phyloP scores from a whole-genome alignment of 2,888 invertebrate species.

The Crocallis elinguaria region DNA sequence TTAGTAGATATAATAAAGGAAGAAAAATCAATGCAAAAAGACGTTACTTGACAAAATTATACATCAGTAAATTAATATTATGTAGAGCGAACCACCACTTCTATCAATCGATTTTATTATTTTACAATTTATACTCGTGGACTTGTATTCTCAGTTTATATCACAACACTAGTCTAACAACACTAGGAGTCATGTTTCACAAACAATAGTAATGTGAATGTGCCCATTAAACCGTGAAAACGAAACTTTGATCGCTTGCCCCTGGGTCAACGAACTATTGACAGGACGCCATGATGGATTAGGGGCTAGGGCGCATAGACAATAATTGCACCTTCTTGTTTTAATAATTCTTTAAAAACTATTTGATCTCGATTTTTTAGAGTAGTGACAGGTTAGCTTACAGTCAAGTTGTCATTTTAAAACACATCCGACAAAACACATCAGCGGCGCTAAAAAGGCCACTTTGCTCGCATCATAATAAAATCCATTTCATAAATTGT shows the following conservation, averaged over 20 bases:
- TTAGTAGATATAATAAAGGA: no score
- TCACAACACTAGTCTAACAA: slow-evolving; percentile 35
- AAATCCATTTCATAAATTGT: no score
- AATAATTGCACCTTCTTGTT: not conserved
- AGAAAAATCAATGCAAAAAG: no score
- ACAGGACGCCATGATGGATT: slow-evolving; percentile 55
- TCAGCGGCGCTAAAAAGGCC: no score
- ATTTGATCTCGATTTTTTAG: not conserved
- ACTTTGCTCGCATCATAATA: no score
- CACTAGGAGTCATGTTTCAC: slow-evolving; percentile 69
- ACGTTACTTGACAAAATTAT: no score
- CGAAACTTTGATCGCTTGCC: slow-evolving; percentile 64
- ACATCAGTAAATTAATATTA: no score
- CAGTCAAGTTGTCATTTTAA: no score
- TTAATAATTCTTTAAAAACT: not conserved
- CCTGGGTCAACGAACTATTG: slow-evolving; percentile 65
- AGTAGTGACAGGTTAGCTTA: no score
- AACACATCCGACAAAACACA: no score
- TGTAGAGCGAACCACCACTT: no score
- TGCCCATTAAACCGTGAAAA: slow-evolving; percentile 75
- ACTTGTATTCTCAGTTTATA: slow-evolving; percentile 7
- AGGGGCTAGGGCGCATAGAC: slow-evolving; percentile 7
- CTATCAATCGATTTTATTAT: no score
- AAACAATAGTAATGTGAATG: slow-evolving; percentile 77
- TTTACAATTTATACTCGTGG: slow-evolving; percentile 2